Percentiles rank a stretch among this genome's conserved stretches.
These are phyloP conservation scores for Tiphia femorata DNA, from an alignment of 2,888 invertebrate genomes.

Conservation along the genomic window DNA sequence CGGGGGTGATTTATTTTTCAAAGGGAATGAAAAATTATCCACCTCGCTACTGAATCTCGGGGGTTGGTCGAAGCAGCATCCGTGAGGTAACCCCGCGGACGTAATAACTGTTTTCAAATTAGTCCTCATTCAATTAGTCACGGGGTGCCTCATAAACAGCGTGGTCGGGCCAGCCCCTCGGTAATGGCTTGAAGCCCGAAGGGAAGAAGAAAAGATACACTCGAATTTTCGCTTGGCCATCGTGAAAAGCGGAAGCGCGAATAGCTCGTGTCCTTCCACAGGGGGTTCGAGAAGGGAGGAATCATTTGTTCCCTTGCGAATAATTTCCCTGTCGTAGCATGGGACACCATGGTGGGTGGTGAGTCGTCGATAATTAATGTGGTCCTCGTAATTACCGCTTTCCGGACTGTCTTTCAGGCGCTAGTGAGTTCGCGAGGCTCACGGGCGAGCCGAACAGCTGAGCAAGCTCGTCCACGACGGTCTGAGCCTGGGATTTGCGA, in stretches of 20 bases:
- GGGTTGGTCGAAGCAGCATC: background rate
- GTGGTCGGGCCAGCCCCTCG: no score
- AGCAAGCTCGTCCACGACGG: no score
- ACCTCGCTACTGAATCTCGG: background rate
- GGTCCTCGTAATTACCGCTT: background rate
- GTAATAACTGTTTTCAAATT: constrained; percentile 15
- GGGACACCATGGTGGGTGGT: background rate
- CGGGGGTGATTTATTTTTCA: background rate
- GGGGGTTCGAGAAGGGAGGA: no score
- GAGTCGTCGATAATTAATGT: constrained; percentile 1
- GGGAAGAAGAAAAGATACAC: background rate
- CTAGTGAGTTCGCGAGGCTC: no score
- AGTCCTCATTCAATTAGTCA: constrained; percentile 4
- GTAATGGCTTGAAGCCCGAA: background rate
- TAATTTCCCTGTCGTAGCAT: no score
- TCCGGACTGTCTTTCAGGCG: no score
- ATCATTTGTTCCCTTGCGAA: no score
- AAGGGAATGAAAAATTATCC: background rate
- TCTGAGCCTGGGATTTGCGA: no score
- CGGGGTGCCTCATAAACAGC: no score
- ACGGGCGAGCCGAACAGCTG: no score
- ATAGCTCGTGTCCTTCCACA: no score
- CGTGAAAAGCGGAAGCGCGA: no score
- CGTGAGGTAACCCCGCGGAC: background rate
- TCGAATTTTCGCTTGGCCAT: background rate